Conservation (phyloP, 2,888 invertebrate species). For the Apamea epomidion region DNA sequence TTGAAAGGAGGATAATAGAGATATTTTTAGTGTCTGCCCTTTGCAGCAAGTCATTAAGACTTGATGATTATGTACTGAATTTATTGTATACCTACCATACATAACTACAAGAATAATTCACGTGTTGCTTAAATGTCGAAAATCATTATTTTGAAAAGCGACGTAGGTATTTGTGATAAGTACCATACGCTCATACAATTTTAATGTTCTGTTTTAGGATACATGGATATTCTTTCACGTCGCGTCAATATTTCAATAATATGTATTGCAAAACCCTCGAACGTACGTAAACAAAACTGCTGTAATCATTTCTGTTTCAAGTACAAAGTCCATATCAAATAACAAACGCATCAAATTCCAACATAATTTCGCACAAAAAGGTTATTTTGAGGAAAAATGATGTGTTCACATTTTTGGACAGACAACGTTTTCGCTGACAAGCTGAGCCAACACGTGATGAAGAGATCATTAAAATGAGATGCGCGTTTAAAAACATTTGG, state of each 20-base stretch:
- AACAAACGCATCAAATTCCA: slow-evolving; percentile 57
- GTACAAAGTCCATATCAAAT: slow-evolving; percentile 39
- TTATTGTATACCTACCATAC: slow-evolving; percentile 18
- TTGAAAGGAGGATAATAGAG: slow-evolving; percentile 32
- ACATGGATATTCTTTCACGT: slow-evolving; percentile 6
- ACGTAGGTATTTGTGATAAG: neutral
- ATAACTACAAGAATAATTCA: slow-evolving; percentile 28
- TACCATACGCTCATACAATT: neutral
- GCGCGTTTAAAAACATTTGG: slow-evolving; percentile 43
- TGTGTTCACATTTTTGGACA: slow-evolving; percentile 50
- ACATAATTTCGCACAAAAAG: slow-evolving; percentile 32
- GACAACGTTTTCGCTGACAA: slow-evolving; percentile 53
- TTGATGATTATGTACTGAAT: slow-evolving; percentile 47
- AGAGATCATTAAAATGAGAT: slow-evolving; percentile 58
- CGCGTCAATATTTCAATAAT: slow-evolving; percentile 10
- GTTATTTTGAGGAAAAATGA: slow-evolving; percentile 54
- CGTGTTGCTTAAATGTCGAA: slow-evolving; percentile 43
- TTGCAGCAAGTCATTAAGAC: slow-evolving; percentile 51
- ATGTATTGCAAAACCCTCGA: neutral
- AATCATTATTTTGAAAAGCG: slow-evolving; percentile 31
- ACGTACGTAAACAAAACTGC: slow-evolving; percentile 18
- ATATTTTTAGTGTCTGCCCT: slow-evolving; percentile 55
- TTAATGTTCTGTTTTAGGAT: neutral
- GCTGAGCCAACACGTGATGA: slow-evolving; percentile 56
- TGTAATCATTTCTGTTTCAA: slow-evolving; percentile 24